Evolutionary conservation across 2,888 invertebrate species (phyloP), one percentile per base, ranked within the genome.

Genomic region (Hirtodrosophila duncani): DNA sequence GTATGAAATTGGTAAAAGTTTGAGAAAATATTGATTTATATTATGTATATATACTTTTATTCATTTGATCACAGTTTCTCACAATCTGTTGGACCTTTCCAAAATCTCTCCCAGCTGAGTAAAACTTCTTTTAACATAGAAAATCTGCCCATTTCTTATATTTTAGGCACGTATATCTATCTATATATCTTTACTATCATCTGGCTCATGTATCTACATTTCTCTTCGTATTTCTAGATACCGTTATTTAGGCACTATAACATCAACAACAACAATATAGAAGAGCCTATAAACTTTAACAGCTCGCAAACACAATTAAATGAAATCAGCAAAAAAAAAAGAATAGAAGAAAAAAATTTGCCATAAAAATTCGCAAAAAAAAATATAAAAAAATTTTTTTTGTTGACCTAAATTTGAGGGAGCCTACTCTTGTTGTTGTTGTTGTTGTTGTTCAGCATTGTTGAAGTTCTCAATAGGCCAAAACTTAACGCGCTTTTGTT

Each of bases 331-430:
- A 63, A 48, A 36, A 44, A 29, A 50, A 20, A 53, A 30, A 38
- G 31, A 44, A 43, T 30, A 43, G 48, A 50, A 50, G n/a, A 41
- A 42, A 41, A 29, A 43, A 44, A 61, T 51, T 61, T 27, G 61
- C 61, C 31, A 48, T 41, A 45, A 49, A 60, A 57, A 63, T 43
- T 31, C 6, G 37, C 42, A 6, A 29, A 36, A 38, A 46, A 51
- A 31, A 49, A 41, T 26, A 46, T 30, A 34, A 26, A 50, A 37
- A 50, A 21, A 14, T 13, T 49, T 57, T 56, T 71, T 66, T 63
- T 72, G 72, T 72, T 72, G 72, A 72, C 72, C 72, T 41, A 72
- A 72, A 75, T 72, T 71, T 62, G 56, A 33, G 7, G 8, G 18
- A n/a, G 13, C n/a, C 24, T 42, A 31, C 23, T 17, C 6, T 31